A percentile compares a stretch with the other conserved stretches of the same genome.
phyloP scores from a whole-genome alignment of 2,888 invertebrate species.

The Tyria jacobaeae region DNA sequence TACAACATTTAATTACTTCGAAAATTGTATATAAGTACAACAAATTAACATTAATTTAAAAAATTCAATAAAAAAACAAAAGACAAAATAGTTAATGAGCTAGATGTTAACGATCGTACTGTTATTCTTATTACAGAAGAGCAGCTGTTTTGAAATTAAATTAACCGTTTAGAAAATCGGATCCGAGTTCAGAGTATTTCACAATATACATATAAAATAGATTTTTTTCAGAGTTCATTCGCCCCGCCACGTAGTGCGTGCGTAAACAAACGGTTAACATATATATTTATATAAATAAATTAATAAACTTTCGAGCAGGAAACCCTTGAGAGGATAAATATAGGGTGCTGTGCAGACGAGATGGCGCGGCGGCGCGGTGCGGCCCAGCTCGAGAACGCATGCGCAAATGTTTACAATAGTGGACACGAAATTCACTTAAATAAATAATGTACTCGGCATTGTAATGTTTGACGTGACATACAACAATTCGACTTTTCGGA shows the following conservation, averaged over 20 bases:
- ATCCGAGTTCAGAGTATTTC: conserved; percentile 55
- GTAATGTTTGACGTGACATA: conserved; percentile 52
- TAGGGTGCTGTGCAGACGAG: conserved; percentile 75
- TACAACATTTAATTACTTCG: too few relatives aligned
- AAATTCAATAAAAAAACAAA: conserved; percentile 9
- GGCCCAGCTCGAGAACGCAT: conserved; percentile 53
- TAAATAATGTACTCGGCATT: conserved; percentile 56
- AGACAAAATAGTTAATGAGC: conserved; percentile 15
- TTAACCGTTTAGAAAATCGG: conserved; percentile 40
- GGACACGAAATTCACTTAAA: conserved; percentile 67
- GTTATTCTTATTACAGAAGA: conserved; percentile 22
- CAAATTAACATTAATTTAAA: too few relatives aligned
- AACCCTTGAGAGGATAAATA: conserved; percentile 82
- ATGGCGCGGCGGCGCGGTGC: conserved; percentile 69
- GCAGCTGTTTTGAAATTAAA: conserved; percentile 27
- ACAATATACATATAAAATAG: conserved; percentile 62
- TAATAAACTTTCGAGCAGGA: conserved; percentile 79
- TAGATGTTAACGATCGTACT: conserved; percentile 22
- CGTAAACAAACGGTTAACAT: conserved; percentile 78
- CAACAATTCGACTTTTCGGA: conserved; percentile 48
- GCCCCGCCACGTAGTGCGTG: conserved; percentile 73
- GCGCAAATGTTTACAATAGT: conserved; percentile 74
- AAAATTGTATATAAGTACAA: neutral
- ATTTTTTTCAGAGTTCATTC: conserved; percentile 61
- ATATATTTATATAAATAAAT: conserved; percentile 65